Conservation (phyloP, 2,113 vertebrate genomes). For the Hydrochoerus hydrochaeris region DNA sequence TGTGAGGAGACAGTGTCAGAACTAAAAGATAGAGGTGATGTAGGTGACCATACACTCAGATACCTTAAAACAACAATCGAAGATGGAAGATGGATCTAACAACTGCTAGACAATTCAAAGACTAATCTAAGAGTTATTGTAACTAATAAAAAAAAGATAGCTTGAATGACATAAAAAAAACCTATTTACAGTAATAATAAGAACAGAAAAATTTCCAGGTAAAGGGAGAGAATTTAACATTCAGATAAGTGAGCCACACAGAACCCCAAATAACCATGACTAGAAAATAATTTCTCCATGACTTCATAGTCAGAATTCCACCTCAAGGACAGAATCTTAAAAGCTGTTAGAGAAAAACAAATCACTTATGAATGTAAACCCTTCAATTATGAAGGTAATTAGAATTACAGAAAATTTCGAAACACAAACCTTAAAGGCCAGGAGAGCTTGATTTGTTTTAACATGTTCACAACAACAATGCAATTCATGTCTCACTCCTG, state of each 20-base stretch:
- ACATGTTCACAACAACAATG: background rate
- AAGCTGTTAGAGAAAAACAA: background rate
- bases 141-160: background rate
- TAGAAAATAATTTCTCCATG: background rate
- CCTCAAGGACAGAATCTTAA: background rate
- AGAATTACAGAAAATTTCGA: background rate
- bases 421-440: background rate
- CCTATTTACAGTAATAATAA: background rate
- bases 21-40: background rate
- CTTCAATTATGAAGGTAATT: background rate
- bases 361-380: background rate
- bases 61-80: background rate
- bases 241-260: background rate
- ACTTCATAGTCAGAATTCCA: background rate
- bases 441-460: background rate
- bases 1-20: background rate
- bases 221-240: background rate
- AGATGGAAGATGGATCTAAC: background rate
- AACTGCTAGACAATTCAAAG: background rate
- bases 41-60: background rate
- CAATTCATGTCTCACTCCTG: background rate
- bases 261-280: background rate
- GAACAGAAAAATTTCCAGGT: background rate
- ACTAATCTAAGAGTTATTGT: background rate
- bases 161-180: background rate